Conservation (phyloP, 2,113 vertebrate species). For the Scomber colias region DNA sequence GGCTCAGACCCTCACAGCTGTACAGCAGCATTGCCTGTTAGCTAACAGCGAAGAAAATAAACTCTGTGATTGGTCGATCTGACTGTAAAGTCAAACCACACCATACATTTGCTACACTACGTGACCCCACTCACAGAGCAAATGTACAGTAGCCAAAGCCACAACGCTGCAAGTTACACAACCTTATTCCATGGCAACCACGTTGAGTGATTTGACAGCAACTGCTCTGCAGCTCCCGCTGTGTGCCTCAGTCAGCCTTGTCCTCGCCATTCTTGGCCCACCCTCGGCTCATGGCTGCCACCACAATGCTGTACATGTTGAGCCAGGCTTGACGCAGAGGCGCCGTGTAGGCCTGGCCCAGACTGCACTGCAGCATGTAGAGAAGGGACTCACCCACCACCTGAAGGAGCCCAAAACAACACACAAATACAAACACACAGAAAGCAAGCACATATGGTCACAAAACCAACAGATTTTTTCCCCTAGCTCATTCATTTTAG, state of each 20-base stretch:
- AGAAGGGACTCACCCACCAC: constrained; percentile 93
- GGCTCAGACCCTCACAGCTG: constrained; percentile 50
- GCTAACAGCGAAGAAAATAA: constrained; percentile 68
- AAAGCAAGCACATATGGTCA: neutral
- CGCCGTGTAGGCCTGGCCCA: constrained; percentile 90
- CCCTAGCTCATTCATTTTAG: constrained; percentile 19
- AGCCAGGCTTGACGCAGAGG: constrained; percentile 91
- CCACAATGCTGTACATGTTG: constrained; percentile 91
- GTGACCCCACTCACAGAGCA: constrained; percentile 70
- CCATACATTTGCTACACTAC: constrained; percentile 62
- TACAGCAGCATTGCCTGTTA: constrained; percentile 49
- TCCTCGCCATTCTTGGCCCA: constrained; percentile 87
- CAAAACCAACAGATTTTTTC: neutral
- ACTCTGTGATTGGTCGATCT: constrained; percentile 58
- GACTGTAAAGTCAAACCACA: constrained; percentile 64
- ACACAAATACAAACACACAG: constrained; percentile 32
- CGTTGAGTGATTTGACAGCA: constrained; percentile 67
- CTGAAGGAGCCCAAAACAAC: constrained; percentile 75
- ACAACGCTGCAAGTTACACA: constrained; percentile 71
- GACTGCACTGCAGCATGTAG: constrained; percentile 93
- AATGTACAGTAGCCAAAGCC: constrained; percentile 75
- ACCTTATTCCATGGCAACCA: constrained; percentile 78
- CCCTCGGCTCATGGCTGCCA: constrained; percentile 90
- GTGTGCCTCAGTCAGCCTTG: constrained; percentile 81
- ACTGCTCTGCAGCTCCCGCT: constrained; percentile 54